phyloP scores from a whole-genome alignment of 2,888 invertebrate species.

The Ceriagrion tenellum region DNA sequence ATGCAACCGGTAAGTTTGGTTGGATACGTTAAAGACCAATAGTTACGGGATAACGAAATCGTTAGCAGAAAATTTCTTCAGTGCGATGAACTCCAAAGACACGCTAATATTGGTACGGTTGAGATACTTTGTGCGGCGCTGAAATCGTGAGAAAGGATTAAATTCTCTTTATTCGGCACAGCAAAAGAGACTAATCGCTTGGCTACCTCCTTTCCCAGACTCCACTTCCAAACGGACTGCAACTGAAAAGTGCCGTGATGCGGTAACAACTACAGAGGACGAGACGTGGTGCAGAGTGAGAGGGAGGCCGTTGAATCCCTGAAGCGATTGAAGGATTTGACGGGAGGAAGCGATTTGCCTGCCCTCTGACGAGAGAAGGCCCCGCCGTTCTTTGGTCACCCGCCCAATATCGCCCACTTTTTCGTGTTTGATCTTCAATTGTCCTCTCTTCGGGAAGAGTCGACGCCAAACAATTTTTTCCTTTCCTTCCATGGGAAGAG shows the following conservation, averaged over 20 bases:
- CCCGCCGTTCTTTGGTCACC: slow-evolving; percentile 50
- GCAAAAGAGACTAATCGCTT: background rate
- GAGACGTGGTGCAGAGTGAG: background rate
- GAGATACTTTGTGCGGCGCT: too few relatives aligned
- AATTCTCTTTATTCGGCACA: too few relatives aligned
- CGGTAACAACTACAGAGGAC: slow-evolving; percentile 3
- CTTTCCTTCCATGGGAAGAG: background rate
- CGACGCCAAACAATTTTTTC: slow-evolving; percentile 5
- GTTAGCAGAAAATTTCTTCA: too few relatives aligned
- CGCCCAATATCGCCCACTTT: slow-evolving; percentile 56
- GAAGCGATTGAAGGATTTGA: background rate
- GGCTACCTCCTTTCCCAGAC: background rate
- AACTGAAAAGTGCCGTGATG: too few relatives aligned
- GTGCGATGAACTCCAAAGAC: too few relatives aligned
- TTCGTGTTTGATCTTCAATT: slow-evolving; percentile 55
- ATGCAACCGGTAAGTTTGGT: too few relatives aligned
- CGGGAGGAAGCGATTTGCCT: background rate
- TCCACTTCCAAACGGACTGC: too few relatives aligned
- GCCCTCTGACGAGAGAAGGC: background rate
- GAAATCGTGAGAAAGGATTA: too few relatives aligned
- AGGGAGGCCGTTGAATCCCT: background rate
- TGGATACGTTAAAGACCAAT: too few relatives aligned
- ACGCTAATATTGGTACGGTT: too few relatives aligned
- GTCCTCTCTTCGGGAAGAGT: slow-evolving; percentile 52
- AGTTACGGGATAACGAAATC: too few relatives aligned